Evolutionary conservation across 2,888 invertebrate species (phyloP).

Genomic region (Ditylenchus weischeri): DNA sequence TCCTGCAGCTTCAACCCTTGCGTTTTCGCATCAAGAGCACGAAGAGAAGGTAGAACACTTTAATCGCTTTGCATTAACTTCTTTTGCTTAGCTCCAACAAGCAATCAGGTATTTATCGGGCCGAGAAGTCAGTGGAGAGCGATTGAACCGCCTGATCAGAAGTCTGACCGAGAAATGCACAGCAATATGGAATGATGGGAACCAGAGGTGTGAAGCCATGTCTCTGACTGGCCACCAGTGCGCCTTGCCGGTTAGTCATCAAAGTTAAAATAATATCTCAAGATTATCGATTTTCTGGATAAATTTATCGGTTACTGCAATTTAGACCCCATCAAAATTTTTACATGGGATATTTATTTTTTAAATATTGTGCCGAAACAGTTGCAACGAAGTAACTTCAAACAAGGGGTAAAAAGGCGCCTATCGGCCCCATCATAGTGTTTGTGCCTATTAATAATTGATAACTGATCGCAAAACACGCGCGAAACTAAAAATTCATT

Average conservation of each 20-base stretch:
- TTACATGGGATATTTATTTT: no score
- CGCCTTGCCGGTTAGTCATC: neutral
- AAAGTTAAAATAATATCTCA: no score
- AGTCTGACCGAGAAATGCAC: slow-evolving; percentile 19
- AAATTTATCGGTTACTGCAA: no score
- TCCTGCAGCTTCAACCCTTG: neutral
- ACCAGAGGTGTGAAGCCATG: slow-evolving; percentile 30
- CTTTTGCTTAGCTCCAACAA: slow-evolving; percentile 17
- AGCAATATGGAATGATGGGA: slow-evolving; percentile 26
- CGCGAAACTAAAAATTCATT: no score
- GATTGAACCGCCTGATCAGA: neutral
- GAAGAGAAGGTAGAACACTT: slow-evolving; percentile 12
- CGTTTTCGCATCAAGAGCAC: slow-evolving; percentile 18
- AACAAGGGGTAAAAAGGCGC: no score
- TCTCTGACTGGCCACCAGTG: slow-evolving; percentile 32
- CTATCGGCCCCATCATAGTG: no score
- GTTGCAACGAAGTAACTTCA: no score
- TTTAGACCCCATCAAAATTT: no score
- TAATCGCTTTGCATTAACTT: neutral
- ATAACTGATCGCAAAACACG: no score
- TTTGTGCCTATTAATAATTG: no score
- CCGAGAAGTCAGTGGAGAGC: slow-evolving; percentile 7
- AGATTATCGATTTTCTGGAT: no score
- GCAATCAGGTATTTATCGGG: slow-evolving; percentile 18
- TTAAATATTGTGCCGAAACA: no score